Conservation (phyloP, 2,888 invertebrate genomes). For the Epistrophella euchroma region DNA sequence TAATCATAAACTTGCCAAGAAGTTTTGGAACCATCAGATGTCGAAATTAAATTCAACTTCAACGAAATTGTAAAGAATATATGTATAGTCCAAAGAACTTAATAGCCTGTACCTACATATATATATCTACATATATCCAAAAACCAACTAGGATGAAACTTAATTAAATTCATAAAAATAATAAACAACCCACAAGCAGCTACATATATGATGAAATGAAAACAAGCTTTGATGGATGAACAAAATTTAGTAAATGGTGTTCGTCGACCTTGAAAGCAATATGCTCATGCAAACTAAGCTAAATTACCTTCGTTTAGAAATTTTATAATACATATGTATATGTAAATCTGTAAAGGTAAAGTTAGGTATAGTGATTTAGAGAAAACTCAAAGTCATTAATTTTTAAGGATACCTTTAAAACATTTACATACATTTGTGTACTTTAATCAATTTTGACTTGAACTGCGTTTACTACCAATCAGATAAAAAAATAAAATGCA, state of each 20-base stretch:
- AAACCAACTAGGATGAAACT: neutral
- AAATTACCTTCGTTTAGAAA: neutral
- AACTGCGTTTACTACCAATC: too few relatives aligned
- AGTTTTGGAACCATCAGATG: neutral
- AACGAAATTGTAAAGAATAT: neutral
- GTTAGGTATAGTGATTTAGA: neutral
- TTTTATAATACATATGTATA: neutral
- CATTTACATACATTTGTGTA: neutral
- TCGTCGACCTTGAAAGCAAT: neutral
- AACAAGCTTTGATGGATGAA: conserved; percentile 21
- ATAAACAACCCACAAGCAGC: conserved; percentile 1
- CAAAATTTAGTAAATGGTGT: conserved; percentile 5
- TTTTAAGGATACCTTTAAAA: neutral
- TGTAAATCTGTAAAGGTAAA: neutral
- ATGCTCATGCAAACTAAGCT: neutral
- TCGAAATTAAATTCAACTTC: neutral
- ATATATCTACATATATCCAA: neutral
- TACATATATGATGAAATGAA: conserved; percentile 2
- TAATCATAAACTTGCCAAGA: neutral
- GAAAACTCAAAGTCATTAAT: neutral
- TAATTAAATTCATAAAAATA: conserved; percentile 20
- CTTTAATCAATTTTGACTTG: too few relatives aligned
- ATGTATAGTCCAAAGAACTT: neutral
- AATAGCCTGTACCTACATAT: neutral
- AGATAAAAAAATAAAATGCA: too few relatives aligned